Evolutionary conservation across 2,113 vertebrate genomes (phyloP).

Genomic region (Alethe diademata): DNA sequence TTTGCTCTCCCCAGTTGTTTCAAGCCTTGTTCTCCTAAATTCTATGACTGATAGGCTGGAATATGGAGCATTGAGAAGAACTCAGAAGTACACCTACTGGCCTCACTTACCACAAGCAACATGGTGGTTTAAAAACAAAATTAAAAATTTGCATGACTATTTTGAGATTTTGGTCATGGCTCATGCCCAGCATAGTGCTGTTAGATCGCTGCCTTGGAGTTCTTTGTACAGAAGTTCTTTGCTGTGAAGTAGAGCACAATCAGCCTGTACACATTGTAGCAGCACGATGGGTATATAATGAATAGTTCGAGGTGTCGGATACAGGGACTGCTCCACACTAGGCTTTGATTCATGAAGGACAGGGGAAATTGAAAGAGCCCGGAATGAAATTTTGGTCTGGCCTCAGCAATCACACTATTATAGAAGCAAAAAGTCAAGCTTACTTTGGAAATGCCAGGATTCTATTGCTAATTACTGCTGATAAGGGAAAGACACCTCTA

Average conservation of each 20-base stretch:
- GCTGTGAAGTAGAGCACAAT: background rate
- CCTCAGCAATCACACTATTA: background rate
- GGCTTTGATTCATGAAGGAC: background rate
- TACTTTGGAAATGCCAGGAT: background rate
- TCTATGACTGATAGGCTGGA: background rate
- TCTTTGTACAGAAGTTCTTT: background rate
- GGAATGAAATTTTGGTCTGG: background rate
- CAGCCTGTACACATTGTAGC: background rate
- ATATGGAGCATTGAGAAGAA: background rate
- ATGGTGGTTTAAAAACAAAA: background rate
- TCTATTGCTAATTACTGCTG: background rate
- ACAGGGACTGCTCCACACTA: background rate
- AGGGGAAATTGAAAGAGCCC: background rate
- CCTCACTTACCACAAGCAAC: background rate
- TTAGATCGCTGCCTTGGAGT: background rate
- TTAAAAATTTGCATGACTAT: background rate
- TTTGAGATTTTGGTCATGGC: background rate
- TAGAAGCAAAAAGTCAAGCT: background rate
- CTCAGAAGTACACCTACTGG: background rate
- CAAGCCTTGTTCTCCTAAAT: background rate
- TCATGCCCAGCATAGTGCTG: rapidly evolving
- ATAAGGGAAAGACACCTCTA: background rate
- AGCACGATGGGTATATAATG: background rate
- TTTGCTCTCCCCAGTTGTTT: background rate
- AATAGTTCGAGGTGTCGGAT: background rate